A percentile compares a stretch with the other conserved stretches of the same genome.
phyloP scores from a whole-genome alignment of 2,888 invertebrate species.

The Cylloceria caligata region DNA sequence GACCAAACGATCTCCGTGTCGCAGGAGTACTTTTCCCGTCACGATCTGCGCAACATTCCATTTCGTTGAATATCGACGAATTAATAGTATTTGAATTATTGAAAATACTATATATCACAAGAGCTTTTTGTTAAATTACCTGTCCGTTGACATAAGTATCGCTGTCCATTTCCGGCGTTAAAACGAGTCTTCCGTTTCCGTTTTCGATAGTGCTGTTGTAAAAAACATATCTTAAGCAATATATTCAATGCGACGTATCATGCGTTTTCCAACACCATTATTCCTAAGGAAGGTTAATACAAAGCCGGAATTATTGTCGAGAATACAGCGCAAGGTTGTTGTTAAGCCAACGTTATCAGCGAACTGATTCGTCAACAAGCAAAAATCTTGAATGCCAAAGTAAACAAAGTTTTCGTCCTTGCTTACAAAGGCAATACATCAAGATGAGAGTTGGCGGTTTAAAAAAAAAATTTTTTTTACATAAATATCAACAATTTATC shows the following conservation, averaged over 20 bases:
- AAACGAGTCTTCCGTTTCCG: conserved; percentile 83
- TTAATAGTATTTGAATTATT: too few relatives aligned
- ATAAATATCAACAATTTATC: not conserved
- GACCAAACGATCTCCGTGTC: conserved; percentile 86
- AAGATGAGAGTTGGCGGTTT: not conserved
- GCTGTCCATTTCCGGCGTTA: conserved; percentile 84
- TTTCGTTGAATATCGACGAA: not conserved
- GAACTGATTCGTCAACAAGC: not conserved
- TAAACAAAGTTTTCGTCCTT: not conserved
- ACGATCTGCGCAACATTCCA: conserved; percentile 79
- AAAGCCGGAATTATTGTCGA: not conserved
- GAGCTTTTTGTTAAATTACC: conserved; percentile 71
- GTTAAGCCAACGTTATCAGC: not conserved
- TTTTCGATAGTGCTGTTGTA: conserved; percentile 85
- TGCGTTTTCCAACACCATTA: not conserved
- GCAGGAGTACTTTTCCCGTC: conserved; percentile 82
- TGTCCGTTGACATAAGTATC: conserved; percentile 87
- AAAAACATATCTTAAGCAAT: conserved; percentile 36
- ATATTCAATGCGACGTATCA: not conserved
- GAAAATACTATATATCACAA: not conserved
- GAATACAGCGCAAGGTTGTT: not conserved
- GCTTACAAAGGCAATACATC: not conserved
- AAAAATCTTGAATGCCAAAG: conserved; percentile 1
- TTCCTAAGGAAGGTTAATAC: not conserved
- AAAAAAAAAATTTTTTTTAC: too few relatives aligned